phyloP scores from a whole-genome alignment of 2,797 vertebrate species.

The Pristis pectinata region DNA sequence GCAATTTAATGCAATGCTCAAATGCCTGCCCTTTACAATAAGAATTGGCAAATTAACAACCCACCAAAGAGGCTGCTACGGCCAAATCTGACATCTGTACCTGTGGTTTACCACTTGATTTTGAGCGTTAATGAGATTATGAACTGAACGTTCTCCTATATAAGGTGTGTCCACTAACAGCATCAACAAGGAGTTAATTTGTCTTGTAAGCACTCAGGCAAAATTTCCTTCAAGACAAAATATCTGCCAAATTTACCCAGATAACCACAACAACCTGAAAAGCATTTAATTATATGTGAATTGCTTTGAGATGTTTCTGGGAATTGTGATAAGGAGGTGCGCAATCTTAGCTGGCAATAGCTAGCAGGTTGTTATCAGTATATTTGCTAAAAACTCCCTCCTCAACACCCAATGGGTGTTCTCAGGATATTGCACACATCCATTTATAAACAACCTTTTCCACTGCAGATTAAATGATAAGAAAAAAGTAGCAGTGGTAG shows the following conservation, averaged over 20 bases:
- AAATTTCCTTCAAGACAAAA: neutral
- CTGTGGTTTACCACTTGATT: no score
- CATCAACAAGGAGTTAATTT: neutral
- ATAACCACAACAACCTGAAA: neutral
- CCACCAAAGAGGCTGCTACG: neutral
- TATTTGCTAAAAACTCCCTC: conserved; percentile 2
- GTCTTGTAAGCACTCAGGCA: no score
- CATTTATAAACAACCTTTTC: neutral
- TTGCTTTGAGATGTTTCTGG: neutral
- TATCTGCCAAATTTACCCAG: neutral
- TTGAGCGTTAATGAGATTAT: neutral
- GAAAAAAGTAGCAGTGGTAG: neutral
- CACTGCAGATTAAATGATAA: neutral
- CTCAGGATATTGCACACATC: neutral
- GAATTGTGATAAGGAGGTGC: neutral
- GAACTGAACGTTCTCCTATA: no score
- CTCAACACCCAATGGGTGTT: neutral
- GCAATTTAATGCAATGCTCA: neutral
- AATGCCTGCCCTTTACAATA: neutral
- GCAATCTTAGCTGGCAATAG: neutral
- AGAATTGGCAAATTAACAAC: neutral
- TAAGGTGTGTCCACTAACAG: neutral
- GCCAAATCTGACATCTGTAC: neutral
- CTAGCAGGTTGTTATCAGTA: no score
- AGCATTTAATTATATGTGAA: neutral